Evolutionary conservation across 2,113 vertebrate species (phyloP).

Genomic region (Corapipo altera): DNA sequence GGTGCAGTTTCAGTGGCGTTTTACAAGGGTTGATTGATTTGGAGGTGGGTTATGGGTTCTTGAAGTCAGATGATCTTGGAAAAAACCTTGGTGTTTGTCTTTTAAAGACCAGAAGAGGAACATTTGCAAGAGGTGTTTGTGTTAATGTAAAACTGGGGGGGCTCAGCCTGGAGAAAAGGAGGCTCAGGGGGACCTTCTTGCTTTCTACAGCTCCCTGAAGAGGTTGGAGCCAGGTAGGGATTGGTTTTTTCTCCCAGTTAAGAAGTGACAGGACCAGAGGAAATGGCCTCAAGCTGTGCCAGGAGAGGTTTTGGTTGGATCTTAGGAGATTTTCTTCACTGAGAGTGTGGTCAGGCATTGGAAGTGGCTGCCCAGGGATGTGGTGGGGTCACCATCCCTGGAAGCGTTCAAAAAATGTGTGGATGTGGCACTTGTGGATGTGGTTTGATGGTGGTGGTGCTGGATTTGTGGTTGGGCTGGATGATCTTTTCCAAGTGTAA

Average conservation of each 20-base stretch:
- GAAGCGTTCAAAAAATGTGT: neutral
- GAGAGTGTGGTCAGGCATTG: neutral
- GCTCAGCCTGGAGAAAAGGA: neutral
- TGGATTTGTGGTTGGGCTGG: neutral
- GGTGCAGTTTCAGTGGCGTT: neutral
- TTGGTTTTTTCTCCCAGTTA: neutral
- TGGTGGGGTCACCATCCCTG: neutral
- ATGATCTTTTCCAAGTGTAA: neutral
- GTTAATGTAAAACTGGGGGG: neutral
- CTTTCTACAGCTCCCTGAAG: neutral
- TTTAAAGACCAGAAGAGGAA: neutral
- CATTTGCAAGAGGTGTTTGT: neutral
- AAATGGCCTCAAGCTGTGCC: accelerated
- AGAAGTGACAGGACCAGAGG: neutral
- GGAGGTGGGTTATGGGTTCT: neutral
- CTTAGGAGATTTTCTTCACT: neutral
- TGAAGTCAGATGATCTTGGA: neutral
- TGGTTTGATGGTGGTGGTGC: neutral
- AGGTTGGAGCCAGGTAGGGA: neutral
- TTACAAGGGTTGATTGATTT: constrained; percentile 5
- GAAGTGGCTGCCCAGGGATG: neutral
- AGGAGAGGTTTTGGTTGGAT: neutral
- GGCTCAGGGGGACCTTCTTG: neutral
- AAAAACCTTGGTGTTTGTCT: neutral
- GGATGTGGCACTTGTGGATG: neutral